Evolutionary conservation across 2,113 vertebrate species (phyloP).

Genomic region (Paralichthys olivaceus): DNA sequence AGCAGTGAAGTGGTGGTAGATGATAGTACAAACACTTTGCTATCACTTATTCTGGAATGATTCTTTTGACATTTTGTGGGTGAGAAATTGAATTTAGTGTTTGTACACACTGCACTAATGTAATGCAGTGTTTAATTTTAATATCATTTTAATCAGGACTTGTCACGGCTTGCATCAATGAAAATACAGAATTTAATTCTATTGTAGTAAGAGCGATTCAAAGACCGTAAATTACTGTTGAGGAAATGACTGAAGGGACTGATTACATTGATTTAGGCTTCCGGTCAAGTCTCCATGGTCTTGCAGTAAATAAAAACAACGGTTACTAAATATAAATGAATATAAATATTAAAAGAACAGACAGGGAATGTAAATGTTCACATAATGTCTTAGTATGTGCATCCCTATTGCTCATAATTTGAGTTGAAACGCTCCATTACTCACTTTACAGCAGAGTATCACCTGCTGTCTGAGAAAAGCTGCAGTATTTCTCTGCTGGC

Average conservation of each 20-base stretch:
- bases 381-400: not conserved
- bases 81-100: not conserved
- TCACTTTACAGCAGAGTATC: conserved; percentile 2
- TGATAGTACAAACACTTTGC: not conserved
- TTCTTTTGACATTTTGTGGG: not conserved
- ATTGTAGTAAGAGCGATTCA: not conserved
- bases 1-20: not conserved
- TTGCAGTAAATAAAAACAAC: too few species aligned
- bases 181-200: not conserved
- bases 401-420: not conserved
- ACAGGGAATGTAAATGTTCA: not conserved
- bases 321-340: too few species aligned
- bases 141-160: not conserved
- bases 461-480: not conserved
- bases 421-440: not conserved
- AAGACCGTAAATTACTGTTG: not conserved
- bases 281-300: not conserved
- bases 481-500: not conserved
- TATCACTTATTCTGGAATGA: not conserved
- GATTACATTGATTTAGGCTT: not conserved
- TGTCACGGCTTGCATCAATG: not conserved
- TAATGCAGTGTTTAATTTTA: not conserved
- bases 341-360: too few species aligned
- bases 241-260: not conserved
- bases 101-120: not conserved